phyloP scores from a whole-genome alignment of 2,888 invertebrate genomes.

The Leptinotarsa haldemani region DNA sequence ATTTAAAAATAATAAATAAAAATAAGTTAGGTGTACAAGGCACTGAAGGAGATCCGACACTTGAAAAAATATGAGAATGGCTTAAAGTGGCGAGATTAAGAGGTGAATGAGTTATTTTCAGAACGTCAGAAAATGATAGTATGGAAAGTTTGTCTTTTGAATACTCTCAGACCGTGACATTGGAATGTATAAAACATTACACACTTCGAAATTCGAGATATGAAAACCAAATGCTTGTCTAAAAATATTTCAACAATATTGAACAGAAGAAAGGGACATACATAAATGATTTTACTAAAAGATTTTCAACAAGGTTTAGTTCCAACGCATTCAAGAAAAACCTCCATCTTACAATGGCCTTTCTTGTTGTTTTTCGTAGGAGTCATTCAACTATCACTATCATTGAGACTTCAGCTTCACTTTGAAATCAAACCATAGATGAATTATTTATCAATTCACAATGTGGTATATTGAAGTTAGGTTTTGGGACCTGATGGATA shows the following conservation, averaged over 20 bases:
- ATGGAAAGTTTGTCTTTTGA: not conserved
- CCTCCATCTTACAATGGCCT: too few species aligned
- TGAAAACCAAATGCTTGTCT: not conserved
- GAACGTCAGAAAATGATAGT: not conserved
- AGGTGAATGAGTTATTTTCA: conserved; percentile 6
- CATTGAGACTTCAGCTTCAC: too few species aligned
- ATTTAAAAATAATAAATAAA: conserved; percentile 26
- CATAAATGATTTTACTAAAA: too few species aligned
- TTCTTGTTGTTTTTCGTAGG: too few species aligned
- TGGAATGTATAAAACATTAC: not conserved
- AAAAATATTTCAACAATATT: not conserved
- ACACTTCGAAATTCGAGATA: not conserved
- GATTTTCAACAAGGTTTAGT: too few species aligned
- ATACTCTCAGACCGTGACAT: not conserved
- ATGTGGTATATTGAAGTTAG: too few species aligned
- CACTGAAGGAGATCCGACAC: conserved; percentile 13
- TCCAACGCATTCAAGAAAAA: too few species aligned
- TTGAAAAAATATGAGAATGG: conserved; percentile 17
- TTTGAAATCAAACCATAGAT: too few species aligned
- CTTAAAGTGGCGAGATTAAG: not conserved
- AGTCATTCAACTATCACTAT: too few species aligned
- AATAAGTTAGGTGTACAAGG: conserved; percentile 19
- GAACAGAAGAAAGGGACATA: not conserved
- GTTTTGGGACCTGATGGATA: too few species aligned
- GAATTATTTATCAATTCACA: too few species aligned